Base-by-base conservation (phyloP, 2,888 invertebrate species). In the Cataglyphis cursor region DNA sequence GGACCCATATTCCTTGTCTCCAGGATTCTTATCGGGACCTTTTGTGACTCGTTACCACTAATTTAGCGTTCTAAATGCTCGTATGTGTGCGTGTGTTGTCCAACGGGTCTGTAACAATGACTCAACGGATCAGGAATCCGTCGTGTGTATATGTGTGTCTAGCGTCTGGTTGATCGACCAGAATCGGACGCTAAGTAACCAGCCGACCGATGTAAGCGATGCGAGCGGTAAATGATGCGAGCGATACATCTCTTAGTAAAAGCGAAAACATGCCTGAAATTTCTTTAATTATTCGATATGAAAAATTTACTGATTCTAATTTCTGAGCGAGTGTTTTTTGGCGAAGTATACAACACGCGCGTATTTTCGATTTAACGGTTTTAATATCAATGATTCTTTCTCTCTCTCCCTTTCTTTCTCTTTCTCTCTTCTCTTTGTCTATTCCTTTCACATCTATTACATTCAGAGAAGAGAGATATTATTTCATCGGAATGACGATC, bases 61-160 rank as follows among this genome's bases (percentile, higher is more conserved):
- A 90, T 90, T 90, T 89, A 90, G 85, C 88, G 75, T 86, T 85
- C 85, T 82, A 84, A 89, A 87, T 84, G 86, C 84, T 81, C 65
- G 65, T 82, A 48, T 80, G 74, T 66, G 83, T 64, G 61, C 84
- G 76, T 74, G 76, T 78, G 73, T 68, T 75, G 82, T 72, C 65
- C 48, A 74, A 41, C 78, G 59, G 65, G 76, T 61, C 68, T 65
- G 51, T 86, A 84, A 84, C 87, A 87, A 84, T 90, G 90, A 90
- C 87, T 90, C 85, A 89, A 90, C 86, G 76, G 80, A 84, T 87
- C 81, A 90, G 81, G 86, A 90, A 90, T 90, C 88, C 68, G 70
- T 83, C 81, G 5, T 64, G n/a, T 51, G 48, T 51, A 8, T 18
- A 3, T 51, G 18, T 5, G 8, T 8, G n/a, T n/a, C 48, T 51